Evolutionary conservation across 2,113 vertebrate genomes (phyloP), one percentile per base, ranked within the genome.

Genomic region (Vidua macroura): DNA sequence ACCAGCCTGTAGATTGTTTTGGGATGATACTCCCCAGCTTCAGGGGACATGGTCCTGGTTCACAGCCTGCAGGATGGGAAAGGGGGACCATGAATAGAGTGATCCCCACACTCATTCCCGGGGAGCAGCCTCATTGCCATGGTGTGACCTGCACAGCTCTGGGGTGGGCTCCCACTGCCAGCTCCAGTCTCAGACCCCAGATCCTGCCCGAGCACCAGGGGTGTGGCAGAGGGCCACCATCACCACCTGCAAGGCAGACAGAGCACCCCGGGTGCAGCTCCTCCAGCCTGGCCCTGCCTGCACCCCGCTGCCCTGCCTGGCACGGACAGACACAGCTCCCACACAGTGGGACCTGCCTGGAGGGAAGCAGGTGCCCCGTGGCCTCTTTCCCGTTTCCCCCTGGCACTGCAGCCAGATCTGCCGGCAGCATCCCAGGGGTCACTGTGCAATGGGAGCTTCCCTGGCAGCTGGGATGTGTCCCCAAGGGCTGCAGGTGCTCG

Each of bases 351-450:
- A 49, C 43, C 73, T 13, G 83, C 28, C 78, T 7, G 48, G 4
- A 27, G 88, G 59, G 86, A 76, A 69, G 85, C 96, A 94, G 95
- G 93, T 95, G 90, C 83, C 68, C 75, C 0, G 0, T 5, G 76
- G 77, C 81, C 77, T 85, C 86, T 66, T 75, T 73, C 86, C 83
- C 48, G n/a, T n/a, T 96, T 86, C 82, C 81, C 80, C 10, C 39
- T 0, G 0, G 12, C 2, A 0, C 30, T 23, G 53, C 59, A 19
- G 74, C 37, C 90, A 59, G 44, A 72, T 68, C 51, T 21, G 56
- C 28, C 14, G 0, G 78, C 74, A 93, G 75, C 92, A 90, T 46
- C 85, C 70, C 68, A 1, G 53, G 27, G 53, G 69, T n/a, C 92
- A 78, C 81, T 2, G 0, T 6, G 68, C 67, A 30, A 5, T 1